Base-by-base conservation (phyloP, 2,888 invertebrate genomes). In the Thera britannica region DNA sequence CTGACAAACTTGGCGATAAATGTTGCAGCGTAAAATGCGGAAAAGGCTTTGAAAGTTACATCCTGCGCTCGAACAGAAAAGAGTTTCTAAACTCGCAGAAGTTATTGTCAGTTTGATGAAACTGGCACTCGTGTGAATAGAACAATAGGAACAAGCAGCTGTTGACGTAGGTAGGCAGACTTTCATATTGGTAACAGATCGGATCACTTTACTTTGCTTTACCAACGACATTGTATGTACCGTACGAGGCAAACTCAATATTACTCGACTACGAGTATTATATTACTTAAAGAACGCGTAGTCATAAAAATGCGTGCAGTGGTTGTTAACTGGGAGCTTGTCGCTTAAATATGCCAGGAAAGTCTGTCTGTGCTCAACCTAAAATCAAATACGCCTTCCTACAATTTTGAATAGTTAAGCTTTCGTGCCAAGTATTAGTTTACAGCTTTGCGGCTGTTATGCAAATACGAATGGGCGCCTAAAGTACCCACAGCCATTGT, bases 361-460 rank as follows among this genome's bases (percentile, higher is more conserved):
- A 57, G 48, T 8, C 57, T 5, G 48, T 64, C 41, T 62, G 55
- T 36, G 38, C 35, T 57, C 54, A 54, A 46, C 59, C 68, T 64
- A 3, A 70, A 72, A 80, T 80, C 73, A 73, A 74, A 77, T 76
- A 75, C 68, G 76, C 75, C 75, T 77, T 75, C 73, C 74, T 75
- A 73, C 76, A 77, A 78, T 80, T 79, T 77, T 77, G 76, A 76
- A 74, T 70, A 77, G 74, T 72, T 77, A 72, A 77, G 77, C 74
- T 79, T 77, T 72, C 73, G 75, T 75, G 77, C 76, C 79, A 80
- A 80, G 79, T 80, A 82, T 83, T 80, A 81, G 77, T 81, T 83
- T 78, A 79, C 77, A 79, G 78, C 77, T 79, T 80, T 75, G 77
- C 71, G 75, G 79, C 75, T 77, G 75, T 77, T 83, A 81, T 81